Conservation (phyloP, 1,140 invertebrate species). For the Calliphora vicina region DNA sequence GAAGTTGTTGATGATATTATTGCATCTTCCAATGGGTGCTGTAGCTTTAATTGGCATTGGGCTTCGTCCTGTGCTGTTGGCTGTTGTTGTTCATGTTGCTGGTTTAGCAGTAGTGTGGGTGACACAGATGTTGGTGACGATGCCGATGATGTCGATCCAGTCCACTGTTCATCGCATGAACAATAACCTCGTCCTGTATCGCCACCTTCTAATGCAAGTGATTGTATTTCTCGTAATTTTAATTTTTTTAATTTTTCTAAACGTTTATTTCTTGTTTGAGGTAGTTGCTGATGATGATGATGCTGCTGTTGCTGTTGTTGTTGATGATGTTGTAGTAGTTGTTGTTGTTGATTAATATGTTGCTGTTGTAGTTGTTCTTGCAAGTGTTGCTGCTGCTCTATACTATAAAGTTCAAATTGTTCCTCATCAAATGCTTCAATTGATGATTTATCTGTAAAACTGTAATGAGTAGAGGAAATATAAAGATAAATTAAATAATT, state of each 20-base stretch:
- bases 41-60: conserved; percentile 3
- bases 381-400: not conserved
- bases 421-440: conserved; percentile 54
- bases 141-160: conserved; percentile 33
- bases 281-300: conserved; percentile 10
- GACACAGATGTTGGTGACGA: conserved; percentile 45
- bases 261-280: conserved; percentile 27
- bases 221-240: conserved; percentile 53
- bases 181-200: conserved; percentile 58
- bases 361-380: conserved; percentile 32
- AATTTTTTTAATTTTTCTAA: conserved; percentile 47
- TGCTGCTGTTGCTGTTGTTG: conserved; percentile 39
- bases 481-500: not conserved
- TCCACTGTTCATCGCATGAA: conserved; percentile 60
- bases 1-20: conserved; percentile 23
- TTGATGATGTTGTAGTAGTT: not conserved
- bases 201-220: conserved; percentile 54
- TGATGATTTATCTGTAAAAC: conserved; percentile 58
- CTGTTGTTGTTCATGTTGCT: not conserved
- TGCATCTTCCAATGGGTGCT: not conserved
- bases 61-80: not conserved
- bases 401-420: conserved; percentile 28
- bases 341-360: conserved; percentile 17
- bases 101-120: not conserved
- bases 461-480: conserved; percentile 49